These are phyloP conservation scores for Chaetodon trifascialis DNA, from an alignment of 2,113 vertebrate genomes.

Conservation along the genomic window DNA sequence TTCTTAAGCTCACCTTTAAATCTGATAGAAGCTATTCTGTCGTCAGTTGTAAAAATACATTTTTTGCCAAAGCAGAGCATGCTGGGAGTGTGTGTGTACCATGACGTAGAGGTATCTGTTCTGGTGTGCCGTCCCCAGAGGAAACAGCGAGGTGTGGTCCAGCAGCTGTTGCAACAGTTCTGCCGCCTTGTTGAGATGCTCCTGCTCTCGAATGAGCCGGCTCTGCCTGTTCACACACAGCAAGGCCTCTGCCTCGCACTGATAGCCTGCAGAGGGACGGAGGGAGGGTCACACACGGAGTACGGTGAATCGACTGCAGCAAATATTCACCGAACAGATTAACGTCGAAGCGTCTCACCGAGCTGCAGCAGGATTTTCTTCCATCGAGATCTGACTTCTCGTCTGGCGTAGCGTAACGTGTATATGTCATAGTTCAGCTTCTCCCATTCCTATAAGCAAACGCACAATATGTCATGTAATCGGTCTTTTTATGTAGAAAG, in stretches of 20 bases:
- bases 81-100: slow-evolving; percentile 77
- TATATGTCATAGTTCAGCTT: slow-evolving; percentile 95
- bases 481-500: background rate
- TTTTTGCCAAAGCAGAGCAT: too few relatives aligned
- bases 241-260: slow-evolving; percentile 90
- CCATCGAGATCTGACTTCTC: slow-evolving; percentile 90
- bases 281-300: background rate
- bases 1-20: too few relatives aligned
- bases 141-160: slow-evolving; percentile 91
- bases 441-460: slow-evolving; percentile 89
- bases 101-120: slow-evolving; percentile 91
- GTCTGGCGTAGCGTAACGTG: slow-evolving; percentile 84
- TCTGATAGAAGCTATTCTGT: too few relatives aligned
- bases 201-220: slow-evolving; percentile 85
- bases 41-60: too few relatives aligned
- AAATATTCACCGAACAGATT: background rate
- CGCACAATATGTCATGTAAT: slow-evolving; percentile 1
- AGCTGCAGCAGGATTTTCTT: slow-evolving; percentile 91
- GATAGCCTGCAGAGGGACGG: slow-evolving; percentile 86
- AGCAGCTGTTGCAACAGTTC: slow-evolving; percentile 88
- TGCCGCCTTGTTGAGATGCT: slow-evolving; percentile 85
- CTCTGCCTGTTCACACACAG: slow-evolving; percentile 88
- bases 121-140: slow-evolving; percentile 82
- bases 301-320: background rate
- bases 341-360: slow-evolving; percentile 78